Evolutionary conservation across 2,113 vertebrate species (phyloP), one percentile per base, ranked within the genome.

Genomic region (Pyrgilauda ruficollis): DNA sequence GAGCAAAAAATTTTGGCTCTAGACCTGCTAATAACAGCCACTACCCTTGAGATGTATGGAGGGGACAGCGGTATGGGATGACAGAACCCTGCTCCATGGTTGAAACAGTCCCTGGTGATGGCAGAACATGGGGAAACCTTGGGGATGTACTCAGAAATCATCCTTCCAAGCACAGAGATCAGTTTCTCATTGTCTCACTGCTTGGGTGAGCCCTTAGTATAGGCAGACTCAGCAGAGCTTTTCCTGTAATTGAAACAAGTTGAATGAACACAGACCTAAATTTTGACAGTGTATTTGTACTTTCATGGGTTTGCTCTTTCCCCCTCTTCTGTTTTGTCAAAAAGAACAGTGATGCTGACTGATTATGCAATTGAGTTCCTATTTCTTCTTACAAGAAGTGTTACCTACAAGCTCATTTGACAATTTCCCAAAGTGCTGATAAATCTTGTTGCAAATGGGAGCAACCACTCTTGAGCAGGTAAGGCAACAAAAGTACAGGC

Each of bases 401-500:
- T 21, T 92, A 49, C 44, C 56, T 68, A 20, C 18, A 59, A 75
- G 46, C 49, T 89, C 79, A 64, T 59, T 49, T n/a, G 37, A 35
- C 16, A 59, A 15, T 95, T 93, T 84, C 37, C 76, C 93, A 31
- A 92, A 88, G 59, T 49, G 50, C 30, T 93, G 58, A 14, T 68
- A 72, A 85, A 73, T 66, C 33, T 64, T 56, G 10, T 73, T 87
- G 64, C 74, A 90, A 94, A 73, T 56, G 74, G 56, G 17, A 91
- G 16, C 55, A 56, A 37, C 35, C 47, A 16, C 95, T 87, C 90
- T 98, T 33, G 63, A 98, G 92, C 97, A 97, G 95, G 85, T 98
- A 98, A 98, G 87, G 94, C 82, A 80, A 97, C 97, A 98, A 98
- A 94, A 97, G 97, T 85, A 76, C 70, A 44, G 83, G 63, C 64